Conservation (phyloP, 2,888 invertebrate species). For the Drosophila diplacantha region DNA sequence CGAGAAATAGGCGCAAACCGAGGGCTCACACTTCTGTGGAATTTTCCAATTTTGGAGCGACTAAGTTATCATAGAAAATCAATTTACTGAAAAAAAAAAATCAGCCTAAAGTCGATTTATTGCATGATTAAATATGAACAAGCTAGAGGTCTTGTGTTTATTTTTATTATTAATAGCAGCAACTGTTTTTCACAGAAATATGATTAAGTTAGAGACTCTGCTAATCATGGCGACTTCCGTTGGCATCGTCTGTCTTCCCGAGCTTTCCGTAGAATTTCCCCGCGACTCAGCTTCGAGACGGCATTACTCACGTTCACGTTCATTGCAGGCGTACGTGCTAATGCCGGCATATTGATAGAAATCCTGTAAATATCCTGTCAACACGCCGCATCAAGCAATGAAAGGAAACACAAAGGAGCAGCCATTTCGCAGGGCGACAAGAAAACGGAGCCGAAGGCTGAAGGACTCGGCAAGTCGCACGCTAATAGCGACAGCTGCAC, state of each 20-base stretch:
- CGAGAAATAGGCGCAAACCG: constrained; percentile 15
- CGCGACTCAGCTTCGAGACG: constrained; percentile 10
- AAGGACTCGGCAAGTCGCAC: constrained; percentile 35
- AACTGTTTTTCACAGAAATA: constrained; percentile 43
- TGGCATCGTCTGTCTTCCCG: constrained; percentile 13
- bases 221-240: constrained; percentile 28
- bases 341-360: constrained; percentile 70
- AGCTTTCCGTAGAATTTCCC: constrained; percentile 2
- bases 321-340: constrained; percentile 64
- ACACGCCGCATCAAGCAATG: constrained; percentile 52
- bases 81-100: background rate
- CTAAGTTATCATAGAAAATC: background rate
- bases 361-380: constrained; percentile 73
- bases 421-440: constrained; percentile 35
- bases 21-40: background rate
- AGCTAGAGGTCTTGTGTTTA: constrained; percentile 44
- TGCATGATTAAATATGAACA: constrained; percentile 50
- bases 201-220: constrained; percentile 44
- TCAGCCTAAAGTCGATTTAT: constrained; percentile 2
- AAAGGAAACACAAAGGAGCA: constrained; percentile 21
- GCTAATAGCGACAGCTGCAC: constrained; percentile 72
- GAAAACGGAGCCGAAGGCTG: constrained; percentile 12
- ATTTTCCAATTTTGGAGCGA: background rate
- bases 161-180: constrained; percentile 44
- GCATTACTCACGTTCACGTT: constrained; percentile 63